Conservation (phyloP, 2,888 invertebrate species). For the Volucella bombylans region DNA sequence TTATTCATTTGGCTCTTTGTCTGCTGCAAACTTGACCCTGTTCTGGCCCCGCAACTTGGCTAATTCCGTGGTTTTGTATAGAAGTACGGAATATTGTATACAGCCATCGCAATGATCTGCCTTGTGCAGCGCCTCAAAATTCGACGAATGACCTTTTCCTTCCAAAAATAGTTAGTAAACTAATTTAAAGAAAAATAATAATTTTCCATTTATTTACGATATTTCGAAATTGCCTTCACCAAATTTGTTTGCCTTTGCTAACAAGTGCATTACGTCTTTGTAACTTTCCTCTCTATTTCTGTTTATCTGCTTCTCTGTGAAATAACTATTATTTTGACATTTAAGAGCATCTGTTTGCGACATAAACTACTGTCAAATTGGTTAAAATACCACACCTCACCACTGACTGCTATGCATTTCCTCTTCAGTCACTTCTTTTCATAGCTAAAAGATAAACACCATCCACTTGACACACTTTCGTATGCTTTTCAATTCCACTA, state of each 20-base stretch:
- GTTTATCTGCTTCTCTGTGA: constrained; percentile 17
- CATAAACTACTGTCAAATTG: constrained; percentile 62
- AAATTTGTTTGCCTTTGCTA: neutral
- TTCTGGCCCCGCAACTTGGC: too few species aligned
- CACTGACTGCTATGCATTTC: constrained; percentile 47
- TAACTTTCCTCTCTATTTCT: neutral
- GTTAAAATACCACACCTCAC: constrained; percentile 58
- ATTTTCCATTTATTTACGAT: constrained; percentile 1
- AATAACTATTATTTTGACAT: constrained; percentile 49
- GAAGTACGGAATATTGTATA: too few species aligned
- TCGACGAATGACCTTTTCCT: too few species aligned
- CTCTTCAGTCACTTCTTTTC: constrained; percentile 37
- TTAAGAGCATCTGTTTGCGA: constrained; percentile 63
- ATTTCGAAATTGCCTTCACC: neutral
- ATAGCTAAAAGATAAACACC: constrained; percentile 65
- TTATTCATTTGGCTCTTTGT: too few species aligned
- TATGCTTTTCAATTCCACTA: constrained; percentile 24
- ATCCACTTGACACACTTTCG: constrained; percentile 68
- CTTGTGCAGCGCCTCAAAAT: too few species aligned
- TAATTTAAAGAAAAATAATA: constrained; percentile 5
- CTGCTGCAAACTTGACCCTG: too few species aligned
- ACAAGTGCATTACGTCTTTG: constrained; percentile 40
- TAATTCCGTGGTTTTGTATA: too few species aligned
- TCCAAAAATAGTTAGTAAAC: neutral
- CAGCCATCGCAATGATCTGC: too few species aligned